Evolutionary conservation across 2,113 vertebrate species (phyloP).

Genomic region (Charadrius vociferus): DNA sequence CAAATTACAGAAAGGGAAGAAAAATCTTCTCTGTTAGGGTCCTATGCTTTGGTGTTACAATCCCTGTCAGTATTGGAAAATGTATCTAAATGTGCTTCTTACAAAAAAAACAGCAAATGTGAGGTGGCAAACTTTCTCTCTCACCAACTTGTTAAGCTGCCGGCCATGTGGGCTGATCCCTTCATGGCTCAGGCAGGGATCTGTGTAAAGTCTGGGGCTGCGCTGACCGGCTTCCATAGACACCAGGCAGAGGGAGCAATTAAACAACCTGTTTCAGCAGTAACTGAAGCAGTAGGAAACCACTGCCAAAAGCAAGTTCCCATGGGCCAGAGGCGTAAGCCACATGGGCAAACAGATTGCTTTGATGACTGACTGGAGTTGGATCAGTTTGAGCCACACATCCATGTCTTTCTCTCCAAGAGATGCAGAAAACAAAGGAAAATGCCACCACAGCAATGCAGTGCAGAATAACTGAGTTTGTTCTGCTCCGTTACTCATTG

Average conservation of each 20-base stretch:
- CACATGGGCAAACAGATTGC: neutral
- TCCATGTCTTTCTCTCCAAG: neutral
- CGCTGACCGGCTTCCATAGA: neutral
- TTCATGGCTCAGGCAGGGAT: neutral
- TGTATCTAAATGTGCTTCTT: neutral
- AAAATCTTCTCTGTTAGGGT: neutral
- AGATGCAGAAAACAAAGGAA: neutral
- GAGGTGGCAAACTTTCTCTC: neutral
- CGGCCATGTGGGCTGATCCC: neutral
- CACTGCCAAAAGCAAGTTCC: neutral
- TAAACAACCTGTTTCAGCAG: neutral
- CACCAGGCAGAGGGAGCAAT: neutral
- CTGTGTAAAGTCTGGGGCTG: neutral
- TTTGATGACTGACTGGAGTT: neutral
- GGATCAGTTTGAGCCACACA: neutral
- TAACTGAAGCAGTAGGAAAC: neutral
- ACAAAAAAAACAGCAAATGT: neutral
- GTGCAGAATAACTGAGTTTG: neutral
- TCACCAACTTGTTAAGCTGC: neutral
- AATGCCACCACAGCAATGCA: neutral
- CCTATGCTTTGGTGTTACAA: neutral
- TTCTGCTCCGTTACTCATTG: neutral
- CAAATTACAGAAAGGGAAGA: neutral
- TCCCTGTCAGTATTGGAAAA: neutral
- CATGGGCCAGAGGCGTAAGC: neutral